Evolutionary conservation across 1,140 invertebrate species (phyloP), one percentile per base, ranked within the genome.

Genomic region (Drosophila nigrodunni): DNA sequence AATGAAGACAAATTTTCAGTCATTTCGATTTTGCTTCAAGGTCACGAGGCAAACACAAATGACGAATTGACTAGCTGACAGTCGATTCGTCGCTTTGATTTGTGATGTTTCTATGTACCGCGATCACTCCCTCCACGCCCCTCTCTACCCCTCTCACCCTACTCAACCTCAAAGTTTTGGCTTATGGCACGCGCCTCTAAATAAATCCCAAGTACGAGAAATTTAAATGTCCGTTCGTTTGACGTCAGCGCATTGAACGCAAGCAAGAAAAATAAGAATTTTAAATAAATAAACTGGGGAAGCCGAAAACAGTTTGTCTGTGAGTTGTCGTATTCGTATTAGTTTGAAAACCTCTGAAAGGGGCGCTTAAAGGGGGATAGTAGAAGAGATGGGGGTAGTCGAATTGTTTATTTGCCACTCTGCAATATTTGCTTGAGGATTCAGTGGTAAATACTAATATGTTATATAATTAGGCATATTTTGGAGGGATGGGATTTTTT

Each of bases 231-330:
- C 58, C 55, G 65, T 18, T 41, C 52, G 43, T 74, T 30, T 74
- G 72, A 74, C 72, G 72, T 74, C 72, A 74, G 66, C 57, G 21
- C 3, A 41, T 39, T 41, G 35, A 37, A 30, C 62, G 21, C 9
- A 52, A 59, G 64, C 30, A 37, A 61, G 57, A 68, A 68, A 68
- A 74, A 68, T 74, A 61, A 30, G 50, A 74, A 69, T 74, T 74
- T 69, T 57, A 74, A 69, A 74, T 70, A 74, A 74, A 74, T 74
- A 74, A 74, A 74, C 49, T 50, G 37, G 49, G 34, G 46, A 11
- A 39, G 44, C 71, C 47, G 47, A 68, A 74, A 74, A 74, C 71
- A 68, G 68, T 74, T 74, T 74, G 71, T 74, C 71, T 74, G 47
- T 21, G 10, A 54, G 64, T 74, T 54, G 65, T 59, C 65, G 57